These are phyloP conservation scores for Brachionichthys hirsutus DNA, from an alignment of 2,113 vertebrate species.

Conservation along the genomic window DNA sequence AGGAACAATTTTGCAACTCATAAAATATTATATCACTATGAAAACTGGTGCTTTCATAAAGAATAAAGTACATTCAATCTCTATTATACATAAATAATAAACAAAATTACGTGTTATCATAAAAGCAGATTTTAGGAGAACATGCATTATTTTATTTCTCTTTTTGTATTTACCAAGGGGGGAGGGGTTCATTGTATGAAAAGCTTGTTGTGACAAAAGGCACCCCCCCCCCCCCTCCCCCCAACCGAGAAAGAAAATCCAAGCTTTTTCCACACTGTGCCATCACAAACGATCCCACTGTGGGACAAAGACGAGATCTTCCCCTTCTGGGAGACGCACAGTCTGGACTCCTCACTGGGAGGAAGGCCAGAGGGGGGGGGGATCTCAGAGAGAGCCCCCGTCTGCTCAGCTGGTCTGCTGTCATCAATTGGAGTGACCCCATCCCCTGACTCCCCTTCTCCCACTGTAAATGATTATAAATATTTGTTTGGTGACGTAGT, in stretches of 20 bases:
- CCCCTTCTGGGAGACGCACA: slow-evolving; percentile 71
- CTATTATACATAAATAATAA: slow-evolving; percentile 82
- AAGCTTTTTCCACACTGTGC: neutral
- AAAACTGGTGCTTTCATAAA: slow-evolving; percentile 86
- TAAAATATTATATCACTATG: slow-evolving; percentile 80
- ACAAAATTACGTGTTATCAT: slow-evolving; percentile 81
- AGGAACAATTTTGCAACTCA: slow-evolving; percentile 81
- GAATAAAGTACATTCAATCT: slow-evolving; percentile 83
- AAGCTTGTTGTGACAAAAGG: slow-evolving; percentile 79
- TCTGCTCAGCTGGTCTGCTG: slow-evolving; percentile 28
- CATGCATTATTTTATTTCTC: slow-evolving; percentile 81
- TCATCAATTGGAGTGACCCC: slow-evolving; percentile 37
- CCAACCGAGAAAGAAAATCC: slow-evolving; percentile 33
- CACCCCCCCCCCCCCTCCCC: slow-evolving; percentile 72
- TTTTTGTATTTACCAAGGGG: slow-evolving; percentile 79
- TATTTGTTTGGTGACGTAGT: slow-evolving; percentile 84
- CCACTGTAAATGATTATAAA: slow-evolving; percentile 81
- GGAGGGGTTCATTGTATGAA: slow-evolving; percentile 74
- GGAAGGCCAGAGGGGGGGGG: slow-evolving; percentile 10
- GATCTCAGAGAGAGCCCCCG: slow-evolving; percentile 32
- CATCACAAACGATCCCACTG: slow-evolving; percentile 14
- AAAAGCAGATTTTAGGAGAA: slow-evolving; percentile 79
- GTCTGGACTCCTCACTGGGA: slow-evolving; percentile 18
- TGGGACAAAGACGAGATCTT: slow-evolving; percentile 70
- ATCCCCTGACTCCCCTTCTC: slow-evolving; percentile 25